Evolutionary conservation across 2,888 invertebrate genomes (phyloP).

Genomic region (Tetragonula carbonaria): DNA sequence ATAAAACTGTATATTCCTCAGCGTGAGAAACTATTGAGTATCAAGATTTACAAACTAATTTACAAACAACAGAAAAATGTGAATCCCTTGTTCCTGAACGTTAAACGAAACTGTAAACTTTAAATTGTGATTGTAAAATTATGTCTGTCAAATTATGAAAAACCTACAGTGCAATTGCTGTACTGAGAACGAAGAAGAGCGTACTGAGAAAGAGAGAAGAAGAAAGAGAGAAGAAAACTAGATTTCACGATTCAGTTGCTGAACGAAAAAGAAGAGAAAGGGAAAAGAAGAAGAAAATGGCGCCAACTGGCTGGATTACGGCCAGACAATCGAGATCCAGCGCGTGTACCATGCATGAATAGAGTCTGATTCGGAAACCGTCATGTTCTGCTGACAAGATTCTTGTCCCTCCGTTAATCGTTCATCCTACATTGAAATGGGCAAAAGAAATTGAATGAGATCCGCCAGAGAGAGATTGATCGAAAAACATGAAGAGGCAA

Average conservation of each 20-base stretch:
- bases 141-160: too few relatives aligned
- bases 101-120: background rate
- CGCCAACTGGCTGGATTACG: background rate
- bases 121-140: background rate
- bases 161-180: too few relatives aligned
- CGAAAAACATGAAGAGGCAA: background rate
- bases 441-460: background rate
- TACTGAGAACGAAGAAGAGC: background rate
- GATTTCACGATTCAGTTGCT: background rate
- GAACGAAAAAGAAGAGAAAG: background rate
- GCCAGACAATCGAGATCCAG: conserved; percentile 1
- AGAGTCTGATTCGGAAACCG: background rate
- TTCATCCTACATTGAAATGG: background rate
- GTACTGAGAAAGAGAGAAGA: background rate
- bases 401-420: background rate
- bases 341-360: background rate
- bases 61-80: background rate
- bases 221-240: background rate
- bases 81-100: background rate
- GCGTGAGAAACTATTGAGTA: background rate
- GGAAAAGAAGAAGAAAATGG: background rate
- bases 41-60: background rate
- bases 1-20: background rate
- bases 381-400: background rate
- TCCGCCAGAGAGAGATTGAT: background rate